These are phyloP conservation scores for Pica pica DNA, from an alignment of 2,113 vertebrate species.

Conservation along the genomic window DNA sequence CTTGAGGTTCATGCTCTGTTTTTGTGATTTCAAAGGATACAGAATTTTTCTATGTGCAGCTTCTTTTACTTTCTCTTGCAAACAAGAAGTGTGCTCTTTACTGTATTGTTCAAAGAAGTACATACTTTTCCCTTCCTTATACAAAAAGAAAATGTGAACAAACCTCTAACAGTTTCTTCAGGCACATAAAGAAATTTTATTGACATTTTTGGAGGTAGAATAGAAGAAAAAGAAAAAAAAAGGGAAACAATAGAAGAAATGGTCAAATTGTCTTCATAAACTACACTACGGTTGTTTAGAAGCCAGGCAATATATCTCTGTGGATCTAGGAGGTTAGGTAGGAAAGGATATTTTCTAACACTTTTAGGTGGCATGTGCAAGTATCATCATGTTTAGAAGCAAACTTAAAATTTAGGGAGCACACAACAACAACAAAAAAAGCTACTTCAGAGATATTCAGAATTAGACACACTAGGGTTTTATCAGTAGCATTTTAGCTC, in stretches of 20 bases:
- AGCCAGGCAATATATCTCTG: not conserved
- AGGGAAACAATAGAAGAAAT: not conserved
- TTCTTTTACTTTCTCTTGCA: not conserved
- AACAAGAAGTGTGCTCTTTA: not conserved
- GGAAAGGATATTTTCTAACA: not conserved
- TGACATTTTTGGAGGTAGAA: not conserved
- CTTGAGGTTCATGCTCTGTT: not conserved
- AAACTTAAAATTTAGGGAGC: not conserved
- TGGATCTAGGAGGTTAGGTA: not conserved
- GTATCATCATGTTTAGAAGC: not conserved
- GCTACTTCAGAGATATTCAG: not conserved
- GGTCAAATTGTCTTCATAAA: not conserved
- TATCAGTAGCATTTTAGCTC: not conserved
- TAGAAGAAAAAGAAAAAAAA: not conserved
- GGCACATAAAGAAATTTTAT: not conserved
- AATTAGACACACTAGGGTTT: not conserved
- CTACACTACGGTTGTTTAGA: not conserved
- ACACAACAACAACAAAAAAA: not conserved
- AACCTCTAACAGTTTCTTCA: not conserved
- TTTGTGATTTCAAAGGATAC: not conserved
- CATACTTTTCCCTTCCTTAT: not conserved
- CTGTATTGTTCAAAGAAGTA: not conserved
- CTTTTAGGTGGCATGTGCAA: not conserved
- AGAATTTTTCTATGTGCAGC: not conserved
- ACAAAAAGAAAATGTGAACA: not conserved